A percentile compares a stretch with the other conserved stretches of the same genome.
phyloP scores from a whole-genome alignment of 2,113 vertebrate genomes.

The Salvelinus namaycush region DNA sequence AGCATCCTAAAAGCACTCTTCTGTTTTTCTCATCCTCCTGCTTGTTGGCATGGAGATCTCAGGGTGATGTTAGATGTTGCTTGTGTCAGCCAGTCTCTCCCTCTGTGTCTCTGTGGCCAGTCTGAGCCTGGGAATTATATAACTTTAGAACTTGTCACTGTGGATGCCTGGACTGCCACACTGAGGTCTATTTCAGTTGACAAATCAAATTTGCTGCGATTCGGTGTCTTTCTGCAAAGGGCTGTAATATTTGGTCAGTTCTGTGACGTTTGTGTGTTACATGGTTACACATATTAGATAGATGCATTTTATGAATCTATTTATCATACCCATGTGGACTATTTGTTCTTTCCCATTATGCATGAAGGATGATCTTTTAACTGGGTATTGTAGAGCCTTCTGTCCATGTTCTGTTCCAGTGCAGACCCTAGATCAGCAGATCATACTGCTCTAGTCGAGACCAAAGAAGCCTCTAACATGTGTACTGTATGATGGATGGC shows the following conservation, averaged over 20 bases:
- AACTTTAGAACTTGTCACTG: slow-evolving; percentile 61
- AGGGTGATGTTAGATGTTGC: slow-evolving; percentile 38
- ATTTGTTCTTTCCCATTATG: neutral
- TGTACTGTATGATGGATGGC: slow-evolving; percentile 28
- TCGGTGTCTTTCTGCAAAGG: slow-evolving; percentile 40
- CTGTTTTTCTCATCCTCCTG: slow-evolving; percentile 18
- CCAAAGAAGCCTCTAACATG: slow-evolving; percentile 20
- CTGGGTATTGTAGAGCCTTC: neutral
- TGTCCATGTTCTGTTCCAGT: slow-evolving; percentile 2
- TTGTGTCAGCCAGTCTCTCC: slow-evolving; percentile 54
- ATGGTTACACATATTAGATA: neutral
- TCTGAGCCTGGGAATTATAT: slow-evolving; percentile 63
- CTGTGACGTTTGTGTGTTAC: slow-evolving; percentile 35
- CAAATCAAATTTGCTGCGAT: slow-evolving; percentile 58
- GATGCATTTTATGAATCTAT: neutral
- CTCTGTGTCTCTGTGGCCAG: slow-evolving; percentile 35
- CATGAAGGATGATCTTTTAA: neutral
- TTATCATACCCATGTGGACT: neutral
- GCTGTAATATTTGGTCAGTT: slow-evolving; percentile 51
- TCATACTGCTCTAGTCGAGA: slow-evolving; percentile 8
- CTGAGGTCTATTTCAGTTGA: slow-evolving; percentile 62
- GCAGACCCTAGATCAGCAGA: neutral
- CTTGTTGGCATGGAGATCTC: slow-evolving; percentile 38
- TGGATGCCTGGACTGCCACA: slow-evolving; percentile 59
- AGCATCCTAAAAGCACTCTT: slow-evolving; percentile 11